A percentile compares a stretch with the other conserved stretches of the same genome.
phyloP scores from a whole-genome alignment of 2,888 invertebrate genomes.

The Scelioninae gen. 1 region DNA sequence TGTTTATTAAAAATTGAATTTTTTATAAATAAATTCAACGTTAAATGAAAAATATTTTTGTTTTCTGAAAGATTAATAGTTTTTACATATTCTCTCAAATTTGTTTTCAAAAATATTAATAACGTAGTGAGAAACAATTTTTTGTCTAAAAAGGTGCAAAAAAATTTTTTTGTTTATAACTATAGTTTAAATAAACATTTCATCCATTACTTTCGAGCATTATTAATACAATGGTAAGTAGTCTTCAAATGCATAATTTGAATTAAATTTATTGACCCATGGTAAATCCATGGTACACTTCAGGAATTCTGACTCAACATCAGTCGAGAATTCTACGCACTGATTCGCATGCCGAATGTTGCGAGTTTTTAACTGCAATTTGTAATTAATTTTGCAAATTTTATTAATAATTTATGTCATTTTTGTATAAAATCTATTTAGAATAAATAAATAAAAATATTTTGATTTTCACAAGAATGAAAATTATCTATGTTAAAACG shows the following conservation, averaged over 20 bases:
- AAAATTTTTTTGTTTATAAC: constrained; percentile 3
- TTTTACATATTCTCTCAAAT: background rate
- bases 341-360: too few relatives aligned
- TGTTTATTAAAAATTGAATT: constrained; percentile 5
- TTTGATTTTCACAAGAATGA: too few relatives aligned
- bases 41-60: background rate
- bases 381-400: too few relatives aligned
- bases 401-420: too few relatives aligned
- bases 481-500: too few relatives aligned
- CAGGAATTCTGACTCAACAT: constrained; percentile 13
- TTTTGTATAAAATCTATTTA: too few relatives aligned
- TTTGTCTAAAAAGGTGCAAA: background rate
- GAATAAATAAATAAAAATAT: too few relatives aligned
- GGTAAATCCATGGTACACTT: constrained; percentile 5
- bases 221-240: too few relatives aligned
- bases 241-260: constrained; percentile 3
- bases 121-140: background rate
- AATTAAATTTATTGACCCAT: background rate
- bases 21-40: background rate
- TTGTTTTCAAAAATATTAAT: background rate
- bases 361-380: too few relatives aligned
- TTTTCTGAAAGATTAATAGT: background rate
- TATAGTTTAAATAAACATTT: constrained; percentile 8
- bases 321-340: too few relatives aligned
- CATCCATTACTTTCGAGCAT: background rate